phyloP scores from a whole-genome alignment of 2,888 invertebrate genomes.

The Imbricaverruca yamaguchii region DNA sequence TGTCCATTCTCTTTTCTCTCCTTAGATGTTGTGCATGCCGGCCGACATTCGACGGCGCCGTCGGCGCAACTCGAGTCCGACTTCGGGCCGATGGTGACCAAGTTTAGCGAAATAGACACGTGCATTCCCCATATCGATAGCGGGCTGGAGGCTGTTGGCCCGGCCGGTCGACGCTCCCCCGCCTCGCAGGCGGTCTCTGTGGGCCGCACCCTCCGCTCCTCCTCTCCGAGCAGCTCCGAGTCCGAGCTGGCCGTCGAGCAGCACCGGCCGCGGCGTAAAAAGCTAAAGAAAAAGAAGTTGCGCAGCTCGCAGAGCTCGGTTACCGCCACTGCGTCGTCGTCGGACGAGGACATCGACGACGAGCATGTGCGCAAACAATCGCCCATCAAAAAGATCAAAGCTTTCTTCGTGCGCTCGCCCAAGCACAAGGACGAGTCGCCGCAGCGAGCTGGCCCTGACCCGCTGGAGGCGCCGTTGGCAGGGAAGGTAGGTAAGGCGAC shows the following conservation, averaged over 20 bases:
- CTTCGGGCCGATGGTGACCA: constrained; percentile 16
- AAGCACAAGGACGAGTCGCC: constrained; percentile 6
- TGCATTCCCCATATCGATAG: constrained; percentile 12
- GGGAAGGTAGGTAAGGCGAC: background rate
- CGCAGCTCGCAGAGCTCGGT: constrained; percentile 9
- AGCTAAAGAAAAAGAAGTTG: background rate
- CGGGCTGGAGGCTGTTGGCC: background rate
- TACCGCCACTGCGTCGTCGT: background rate
- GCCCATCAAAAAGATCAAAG: background rate
- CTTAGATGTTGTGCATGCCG: constrained; percentile 26
- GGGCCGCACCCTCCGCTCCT: background rate
- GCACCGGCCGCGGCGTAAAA: background rate
- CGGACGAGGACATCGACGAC: background rate
- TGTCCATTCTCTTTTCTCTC: background rate
- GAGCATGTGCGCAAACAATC: background rate
- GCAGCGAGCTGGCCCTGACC: background rate
- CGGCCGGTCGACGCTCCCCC: background rate
- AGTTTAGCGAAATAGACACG: constrained; percentile 15
- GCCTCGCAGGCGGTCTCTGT: background rate
- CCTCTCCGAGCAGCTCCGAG: background rate
- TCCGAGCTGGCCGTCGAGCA: background rate
- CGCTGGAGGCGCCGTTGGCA: background rate
- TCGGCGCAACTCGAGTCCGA: constrained; percentile 24
- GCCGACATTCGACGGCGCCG: constrained; percentile 3
- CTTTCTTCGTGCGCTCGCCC: background rate